Percentiles rank a stretch among this genome's conserved stretches.
Conservation (phyloP, 2,888 invertebrate genomes). For the Pollenia angustigena region DNA sequence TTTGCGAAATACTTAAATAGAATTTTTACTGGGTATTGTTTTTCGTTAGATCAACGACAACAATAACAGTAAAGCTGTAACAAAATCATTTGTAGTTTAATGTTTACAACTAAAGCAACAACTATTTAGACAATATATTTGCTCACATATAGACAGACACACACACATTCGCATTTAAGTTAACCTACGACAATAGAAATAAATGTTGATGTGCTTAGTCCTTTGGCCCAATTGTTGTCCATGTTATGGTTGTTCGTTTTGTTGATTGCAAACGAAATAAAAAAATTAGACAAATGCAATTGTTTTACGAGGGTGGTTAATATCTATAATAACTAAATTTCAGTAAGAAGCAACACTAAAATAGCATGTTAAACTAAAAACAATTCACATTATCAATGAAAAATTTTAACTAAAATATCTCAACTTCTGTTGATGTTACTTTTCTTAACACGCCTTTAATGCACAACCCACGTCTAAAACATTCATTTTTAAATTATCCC, state of each 20-base stretch:
- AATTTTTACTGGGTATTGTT: slow-evolving; percentile 50
- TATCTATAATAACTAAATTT: neutral
- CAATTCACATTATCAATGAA: no score
- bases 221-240: slow-evolving; percentile 49
- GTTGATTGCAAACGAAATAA: slow-evolving; percentile 31
- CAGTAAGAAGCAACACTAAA: no score
- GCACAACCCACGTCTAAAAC: no score
- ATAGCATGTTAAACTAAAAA: no score
- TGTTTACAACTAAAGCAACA: slow-evolving; percentile 25
- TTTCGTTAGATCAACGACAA: slow-evolving; percentile 50
- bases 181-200: slow-evolving; percentile 19
- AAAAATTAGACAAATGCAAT: neutral
- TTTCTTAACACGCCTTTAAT: no score
- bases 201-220: slow-evolving; percentile 55
- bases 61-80: slow-evolving; percentile 63
- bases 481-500: neutral
- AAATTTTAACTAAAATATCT: no score
- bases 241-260: slow-evolving; percentile 19
- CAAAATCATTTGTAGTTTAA: slow-evolving; percentile 63
- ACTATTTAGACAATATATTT: slow-evolving; percentile 15
- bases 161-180: neutral
- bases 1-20: slow-evolving; percentile 63
- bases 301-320: neutral
- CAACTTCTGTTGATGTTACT: no score
- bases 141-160: neutral